Percentiles rank a stretch among this genome's conserved stretches.
These are phyloP conservation scores for Pseudorectes ferrugineus DNA, from an alignment of 2,113 vertebrate species.

Conservation along the genomic window DNA sequence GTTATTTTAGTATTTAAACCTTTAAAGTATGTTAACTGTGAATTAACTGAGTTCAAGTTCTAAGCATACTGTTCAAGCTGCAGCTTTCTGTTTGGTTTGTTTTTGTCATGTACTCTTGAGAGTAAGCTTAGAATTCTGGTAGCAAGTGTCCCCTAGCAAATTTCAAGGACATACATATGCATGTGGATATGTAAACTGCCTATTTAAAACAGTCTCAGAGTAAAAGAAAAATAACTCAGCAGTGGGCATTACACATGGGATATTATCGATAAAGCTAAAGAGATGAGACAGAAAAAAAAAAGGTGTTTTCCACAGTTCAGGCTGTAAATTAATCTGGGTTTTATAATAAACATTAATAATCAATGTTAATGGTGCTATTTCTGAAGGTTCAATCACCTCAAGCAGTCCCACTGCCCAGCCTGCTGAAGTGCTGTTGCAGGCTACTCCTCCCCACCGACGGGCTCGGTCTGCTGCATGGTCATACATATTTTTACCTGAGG, in stretches of 20 bases:
- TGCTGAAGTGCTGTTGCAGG: conserved; percentile 94
- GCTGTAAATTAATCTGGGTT: not conserved
- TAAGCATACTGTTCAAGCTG: not conserved
- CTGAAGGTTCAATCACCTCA: conserved; percentile 94
- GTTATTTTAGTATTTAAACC: not conserved
- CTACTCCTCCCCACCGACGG: conserved; percentile 92
- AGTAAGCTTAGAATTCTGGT: not conserved
- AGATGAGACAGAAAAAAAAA: not conserved
- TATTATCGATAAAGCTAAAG: not conserved
- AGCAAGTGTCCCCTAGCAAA: not conserved
- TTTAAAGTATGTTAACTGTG: not conserved
- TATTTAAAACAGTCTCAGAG: not conserved
- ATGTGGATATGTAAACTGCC: not conserved
- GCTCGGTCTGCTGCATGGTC: conserved; percentile 98
- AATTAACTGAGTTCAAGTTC: not conserved
- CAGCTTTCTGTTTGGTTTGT: not conserved
- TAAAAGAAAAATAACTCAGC: not conserved
- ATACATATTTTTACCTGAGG: conserved; percentile 95
- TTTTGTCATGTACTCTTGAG: not conserved
- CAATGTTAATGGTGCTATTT: not conserved
- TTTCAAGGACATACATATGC: accelerated
- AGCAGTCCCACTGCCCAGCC: conserved; percentile 98
- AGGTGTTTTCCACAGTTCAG: not conserved
- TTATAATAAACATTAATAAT: not conserved
- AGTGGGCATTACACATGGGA: not conserved